A percentile compares a stretch with the other conserved stretches of the same genome.
phyloP scores from a whole-genome alignment of 2,888 invertebrate genomes.

The Chrysina gloriosa region DNA sequence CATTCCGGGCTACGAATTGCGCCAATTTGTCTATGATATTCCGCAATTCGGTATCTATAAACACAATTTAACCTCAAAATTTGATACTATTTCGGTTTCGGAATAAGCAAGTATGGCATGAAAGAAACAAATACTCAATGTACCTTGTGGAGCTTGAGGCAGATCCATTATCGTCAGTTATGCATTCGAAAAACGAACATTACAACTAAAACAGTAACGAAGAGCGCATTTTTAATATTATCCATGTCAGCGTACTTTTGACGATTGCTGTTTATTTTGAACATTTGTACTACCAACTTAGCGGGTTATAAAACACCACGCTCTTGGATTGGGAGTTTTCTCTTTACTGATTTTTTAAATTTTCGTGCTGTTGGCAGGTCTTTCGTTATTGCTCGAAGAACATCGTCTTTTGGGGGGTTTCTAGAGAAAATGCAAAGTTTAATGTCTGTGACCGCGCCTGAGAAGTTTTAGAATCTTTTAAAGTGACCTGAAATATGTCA shows the following conservation, averaged over 20 bases:
- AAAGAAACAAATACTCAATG: conserved; percentile 46
- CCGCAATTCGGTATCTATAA: conserved; percentile 89
- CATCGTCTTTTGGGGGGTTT: no score
- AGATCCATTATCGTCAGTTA: conserved; percentile 62
- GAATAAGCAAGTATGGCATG: not conserved
- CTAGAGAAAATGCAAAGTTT: no score
- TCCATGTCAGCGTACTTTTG: conserved; percentile 25
- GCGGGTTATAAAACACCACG: no score
- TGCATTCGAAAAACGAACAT: conserved; percentile 5
- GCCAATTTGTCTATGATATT: conserved; percentile 99
- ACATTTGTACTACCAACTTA: no score
- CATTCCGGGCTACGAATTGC: conserved; percentile 98
- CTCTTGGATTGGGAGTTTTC: no score
- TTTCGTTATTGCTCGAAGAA: no score
- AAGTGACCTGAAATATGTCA: no score
- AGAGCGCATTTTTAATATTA: not conserved
- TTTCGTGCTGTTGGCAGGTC: no score
- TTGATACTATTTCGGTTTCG: not conserved
- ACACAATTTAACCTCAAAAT: conserved; percentile 52
- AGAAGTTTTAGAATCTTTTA: no score
- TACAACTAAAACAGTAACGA: conserved; percentile 24
- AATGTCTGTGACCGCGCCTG: no score
- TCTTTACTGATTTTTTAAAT: no score
- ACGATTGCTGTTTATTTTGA: not conserved
- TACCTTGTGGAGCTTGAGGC: conserved; percentile 74